Base-by-base conservation (phyloP, 1,140 invertebrate species). In the Dreissena rostriformis region DNA sequence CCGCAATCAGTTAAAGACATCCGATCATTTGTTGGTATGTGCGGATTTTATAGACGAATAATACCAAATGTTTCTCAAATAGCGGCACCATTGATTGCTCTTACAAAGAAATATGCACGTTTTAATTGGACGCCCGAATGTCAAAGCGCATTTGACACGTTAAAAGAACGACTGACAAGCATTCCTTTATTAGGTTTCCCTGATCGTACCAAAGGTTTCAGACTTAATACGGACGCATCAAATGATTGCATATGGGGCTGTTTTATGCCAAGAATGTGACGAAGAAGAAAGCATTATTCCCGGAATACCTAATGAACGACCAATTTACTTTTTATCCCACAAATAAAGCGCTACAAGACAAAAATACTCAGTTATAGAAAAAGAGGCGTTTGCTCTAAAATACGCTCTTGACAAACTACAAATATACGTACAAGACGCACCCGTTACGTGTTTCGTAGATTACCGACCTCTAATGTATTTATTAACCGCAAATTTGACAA, bases 41-140 rank as follows among this genome's bases (percentile, higher is more conserved):
- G 92, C 1, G 90, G 91, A 53, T 95, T 93, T 86, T 95, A 95
- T 87, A 85, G 90, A 10, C 88, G 90, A 57, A 94, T 95, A 77
- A 88, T 94, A 15, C 89, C 84, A 12, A 91, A 92, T 67, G 91
- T 93, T 49, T 90, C 92, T 4, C 70, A 87, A n/a, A 83, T 93
- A 1, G 86, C 92, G n/a, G 71, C 85, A 52, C 93, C 93, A 12
- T 84, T 94, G 0, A 83, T 86, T 5, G 57, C 49, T 7, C 55
- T 95, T 12, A 88, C 93, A 29, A 92, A 92, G 84, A 94, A 95
- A 86, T 88, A 93, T 78, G 77, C 86, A 5, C 81, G 68, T 65
- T 90, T 87, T 68, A 85, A 75, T n/a, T n/a, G n/a, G n/a, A n/a
- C n/a, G 10, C n/a, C 57, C 15, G 65, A 79, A 15, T 88, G 85